Evolutionary conservation across 2,113 vertebrate species (phyloP).

Genomic region (Apeltes quadracus): DNA sequence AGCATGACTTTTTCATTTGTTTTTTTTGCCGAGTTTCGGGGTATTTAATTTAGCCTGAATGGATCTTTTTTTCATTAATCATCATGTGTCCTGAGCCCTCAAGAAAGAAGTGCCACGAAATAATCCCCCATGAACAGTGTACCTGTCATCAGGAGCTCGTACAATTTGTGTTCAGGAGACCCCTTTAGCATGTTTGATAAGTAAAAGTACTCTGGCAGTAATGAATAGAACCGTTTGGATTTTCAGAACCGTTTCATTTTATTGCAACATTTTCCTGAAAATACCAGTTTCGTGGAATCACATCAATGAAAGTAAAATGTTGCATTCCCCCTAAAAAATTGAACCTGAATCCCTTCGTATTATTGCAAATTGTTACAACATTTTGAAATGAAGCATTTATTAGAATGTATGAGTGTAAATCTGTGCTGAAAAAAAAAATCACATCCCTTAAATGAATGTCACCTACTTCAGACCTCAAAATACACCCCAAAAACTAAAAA

Average conservation of each 20-base stretch:
- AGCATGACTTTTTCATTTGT: constrained; percentile 14
- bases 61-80: not conserved
- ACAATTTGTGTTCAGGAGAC: not conserved
- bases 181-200: too few species aligned
- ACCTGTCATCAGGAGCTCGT: constrained; percentile 1
- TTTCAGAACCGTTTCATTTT: constrained; percentile 55
- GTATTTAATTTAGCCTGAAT: constrained; percentile 7
- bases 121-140: constrained; percentile 28
- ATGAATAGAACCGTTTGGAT: not conserved
- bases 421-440: constrained; percentile 14
- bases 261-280: constrained; percentile 51
- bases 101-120: constrained; percentile 5
- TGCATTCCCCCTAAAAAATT: not conserved
- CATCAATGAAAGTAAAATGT: constrained; percentile 29
- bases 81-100: too few species aligned
- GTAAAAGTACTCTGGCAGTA: not conserved
- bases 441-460: constrained; percentile 6
- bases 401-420: constrained; percentile 43
- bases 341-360: constrained; percentile 3
- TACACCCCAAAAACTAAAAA: not conserved
- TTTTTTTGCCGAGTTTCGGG: constrained; percentile 8
- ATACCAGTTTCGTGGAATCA: constrained; percentile 28
- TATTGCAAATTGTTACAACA: constrained; percentile 11
- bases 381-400: constrained; percentile 27
- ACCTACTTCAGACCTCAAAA: not conserved